phyloP scores from a whole-genome alignment of 2,113 vertebrate species.

The Triplophysa tibetana region DNA sequence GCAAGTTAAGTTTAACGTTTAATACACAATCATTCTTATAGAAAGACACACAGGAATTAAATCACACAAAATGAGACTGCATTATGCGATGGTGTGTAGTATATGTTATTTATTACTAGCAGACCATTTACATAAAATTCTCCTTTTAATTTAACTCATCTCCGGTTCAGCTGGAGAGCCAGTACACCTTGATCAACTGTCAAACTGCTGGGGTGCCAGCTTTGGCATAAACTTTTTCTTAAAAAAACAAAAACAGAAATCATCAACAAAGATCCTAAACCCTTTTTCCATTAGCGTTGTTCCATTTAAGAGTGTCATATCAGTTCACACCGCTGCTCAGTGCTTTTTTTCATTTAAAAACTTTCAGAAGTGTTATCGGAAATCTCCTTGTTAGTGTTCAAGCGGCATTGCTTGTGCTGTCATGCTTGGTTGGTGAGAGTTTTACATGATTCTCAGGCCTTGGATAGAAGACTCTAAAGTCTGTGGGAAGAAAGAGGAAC shows the following conservation, averaged over 20 bases:
- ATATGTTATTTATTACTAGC: constrained; percentile 78
- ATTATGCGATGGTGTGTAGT: constrained; percentile 52
- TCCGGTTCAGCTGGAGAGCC: constrained; percentile 48
- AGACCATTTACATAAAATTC: constrained; percentile 82
- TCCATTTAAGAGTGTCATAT: constrained; percentile 69
- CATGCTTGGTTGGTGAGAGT: constrained; percentile 66
- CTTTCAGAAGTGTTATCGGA: constrained; percentile 66
- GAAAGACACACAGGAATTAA: background rate
- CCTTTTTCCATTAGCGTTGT: constrained; percentile 44
- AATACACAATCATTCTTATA: background rate
- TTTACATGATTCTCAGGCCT: constrained; percentile 97
- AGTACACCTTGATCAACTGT: constrained; percentile 64
- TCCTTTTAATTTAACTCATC: constrained; percentile 83
- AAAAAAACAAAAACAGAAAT: constrained; percentile 54
- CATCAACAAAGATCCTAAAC: constrained; percentile 57
- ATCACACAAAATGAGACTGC: constrained; percentile 31
- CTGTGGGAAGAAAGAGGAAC: constrained; percentile 68
- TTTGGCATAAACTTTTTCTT: constrained; percentile 78
- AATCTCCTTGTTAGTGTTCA: constrained; percentile 68
- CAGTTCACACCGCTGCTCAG: constrained; percentile 75
- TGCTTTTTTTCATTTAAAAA: constrained; percentile 66
- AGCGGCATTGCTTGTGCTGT: constrained; percentile 57
- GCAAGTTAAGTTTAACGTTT: background rate
- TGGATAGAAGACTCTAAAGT: constrained; percentile 97
- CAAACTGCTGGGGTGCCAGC: constrained; percentile 81